Base-by-base conservation (phyloP, 1,140 invertebrate genomes). In the Hesperophylax magnus region DNA sequence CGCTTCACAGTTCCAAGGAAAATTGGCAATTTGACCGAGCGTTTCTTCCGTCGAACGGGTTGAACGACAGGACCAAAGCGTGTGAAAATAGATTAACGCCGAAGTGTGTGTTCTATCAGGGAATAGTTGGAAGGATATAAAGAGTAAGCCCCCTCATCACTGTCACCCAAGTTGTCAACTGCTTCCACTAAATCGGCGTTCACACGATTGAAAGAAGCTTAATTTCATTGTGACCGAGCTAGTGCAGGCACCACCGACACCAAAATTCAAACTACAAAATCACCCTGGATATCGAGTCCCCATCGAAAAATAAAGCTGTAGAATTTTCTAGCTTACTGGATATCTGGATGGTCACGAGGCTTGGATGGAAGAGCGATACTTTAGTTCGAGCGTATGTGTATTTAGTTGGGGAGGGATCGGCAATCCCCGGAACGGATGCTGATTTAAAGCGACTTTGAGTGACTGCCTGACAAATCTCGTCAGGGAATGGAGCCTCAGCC, bases 401-500 rank as follows among this genome's bases (percentile, higher is more conserved):
- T 77, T 77, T 78, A 54, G 53, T 31, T 76, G 54, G 54, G 31
- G 54, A 76, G 72, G 56, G 54, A 6, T 72, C 39, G 69, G 39
- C 22, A 53, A 78, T 78, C 77, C 61, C 65, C 20, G 65, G 65
- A 72, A 72, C 54, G 54, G 67, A 79, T 79, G 31, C 67, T 34
- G 53, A 79, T 47, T 58, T 60, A 24, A 79, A 79, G n/a, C 54
- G 78, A 79, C 78, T 71, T 71, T 72, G 78, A 79, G n/a, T 79
- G 65, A 79, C 78, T 79, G 78, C 4, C 52, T 72, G 65, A 72
- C 78, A 79, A 79, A 79, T 79, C 31, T 72, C 17, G 67, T 79
- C 65, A 72, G 65, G 58, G 27, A 52, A 76, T 56, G 54, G 17
- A 31, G 74, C 74, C 22, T 76, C 53, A 34, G 24, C 27, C 54